A percentile compares a stretch with the other conserved stretches of the same genome.
Evolutionary conservation across 2,797 vertebrate genomes (phyloP).

Genomic region (Sebastes dallii): DNA sequence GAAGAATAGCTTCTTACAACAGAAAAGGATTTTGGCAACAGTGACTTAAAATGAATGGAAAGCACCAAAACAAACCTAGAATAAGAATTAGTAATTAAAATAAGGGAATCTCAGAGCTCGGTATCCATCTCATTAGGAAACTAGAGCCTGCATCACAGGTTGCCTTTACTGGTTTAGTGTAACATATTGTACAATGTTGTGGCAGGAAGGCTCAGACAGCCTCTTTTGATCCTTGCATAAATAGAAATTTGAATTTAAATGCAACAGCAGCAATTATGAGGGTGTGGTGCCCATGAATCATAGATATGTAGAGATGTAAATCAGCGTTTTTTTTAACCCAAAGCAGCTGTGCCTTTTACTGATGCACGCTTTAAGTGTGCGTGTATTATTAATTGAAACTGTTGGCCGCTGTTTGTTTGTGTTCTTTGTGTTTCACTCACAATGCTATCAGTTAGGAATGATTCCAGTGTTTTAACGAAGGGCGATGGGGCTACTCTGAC

Average conservation of each 20-base stretch:
- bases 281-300: conserved; percentile 23
- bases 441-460: background rate
- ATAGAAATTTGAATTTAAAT: conserved; percentile 24
- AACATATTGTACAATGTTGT: background rate
- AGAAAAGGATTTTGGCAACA: background rate
- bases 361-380: background rate
- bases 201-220: background rate
- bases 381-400: conserved; percentile 27
- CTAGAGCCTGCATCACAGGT: background rate
- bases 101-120: background rate
- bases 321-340: conserved; percentile 21
- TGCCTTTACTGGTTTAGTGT: background rate
- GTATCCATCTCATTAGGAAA: background rate
- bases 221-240: background rate
- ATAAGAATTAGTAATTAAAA: background rate
- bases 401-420: conserved; percentile 24
- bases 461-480: conserved; percentile 33
- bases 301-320: conserved; percentile 29
- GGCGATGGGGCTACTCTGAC: background rate
- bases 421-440: background rate
- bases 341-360: conserved; percentile 39
- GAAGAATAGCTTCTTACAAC: background rate
- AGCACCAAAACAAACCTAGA: background rate
- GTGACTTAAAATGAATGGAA: background rate
- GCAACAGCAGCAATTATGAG: conserved; percentile 14